A percentile compares a stretch with the other conserved stretches of the same genome.
Evolutionary conservation across 1,140 invertebrate genomes (phyloP).

Genomic region (Diploscapter pachys): DNA sequence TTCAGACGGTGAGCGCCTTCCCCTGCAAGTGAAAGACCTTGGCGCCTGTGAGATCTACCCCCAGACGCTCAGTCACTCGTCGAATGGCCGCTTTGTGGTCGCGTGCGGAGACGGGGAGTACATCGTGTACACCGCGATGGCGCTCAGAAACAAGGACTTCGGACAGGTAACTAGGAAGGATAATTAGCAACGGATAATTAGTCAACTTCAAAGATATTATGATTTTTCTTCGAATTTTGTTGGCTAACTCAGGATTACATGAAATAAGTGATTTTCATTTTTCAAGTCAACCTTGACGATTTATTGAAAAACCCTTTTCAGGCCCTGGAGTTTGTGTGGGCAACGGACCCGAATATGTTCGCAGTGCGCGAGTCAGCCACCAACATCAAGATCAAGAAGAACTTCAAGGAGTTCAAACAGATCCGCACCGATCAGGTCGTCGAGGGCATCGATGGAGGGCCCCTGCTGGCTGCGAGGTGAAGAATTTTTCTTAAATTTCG

Average conservation of each 20-base stretch:
- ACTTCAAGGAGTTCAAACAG: slow-evolving; percentile 74
- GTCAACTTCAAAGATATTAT: too few relatives aligned
- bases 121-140: slow-evolving; percentile 99
- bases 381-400: slow-evolving; percentile 90
- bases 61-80: slow-evolving; percentile 95
- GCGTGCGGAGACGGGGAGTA: slow-evolving; percentile 99
- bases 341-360: slow-evolving; percentile 89
- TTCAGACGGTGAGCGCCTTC: slow-evolving; percentile 81
- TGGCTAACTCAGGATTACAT: neutral
- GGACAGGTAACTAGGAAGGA: slow-evolving; percentile 69
- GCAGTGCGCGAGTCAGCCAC: slow-evolving; percentile 83
- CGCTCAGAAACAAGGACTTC: slow-evolving; percentile 94
- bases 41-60: slow-evolving; percentile 99
- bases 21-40: slow-evolving; percentile 94
- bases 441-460: slow-evolving; percentile 85
- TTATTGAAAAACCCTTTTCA: neutral
- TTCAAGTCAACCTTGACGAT: neutral
- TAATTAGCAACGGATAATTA: too few relatives aligned
- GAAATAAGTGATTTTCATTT: neutral
- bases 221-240: neutral
- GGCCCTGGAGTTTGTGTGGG: slow-evolving; percentile 97
- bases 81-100: slow-evolving; percentile 94
- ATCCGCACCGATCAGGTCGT: slow-evolving; percentile 51
- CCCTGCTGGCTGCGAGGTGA: slow-evolving; percentile 76
- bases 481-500: neutral